These are phyloP conservation scores for Hofmannophila pseudospretella DNA, from an alignment of 2,888 invertebrate genomes.

Conservation along the genomic window DNA sequence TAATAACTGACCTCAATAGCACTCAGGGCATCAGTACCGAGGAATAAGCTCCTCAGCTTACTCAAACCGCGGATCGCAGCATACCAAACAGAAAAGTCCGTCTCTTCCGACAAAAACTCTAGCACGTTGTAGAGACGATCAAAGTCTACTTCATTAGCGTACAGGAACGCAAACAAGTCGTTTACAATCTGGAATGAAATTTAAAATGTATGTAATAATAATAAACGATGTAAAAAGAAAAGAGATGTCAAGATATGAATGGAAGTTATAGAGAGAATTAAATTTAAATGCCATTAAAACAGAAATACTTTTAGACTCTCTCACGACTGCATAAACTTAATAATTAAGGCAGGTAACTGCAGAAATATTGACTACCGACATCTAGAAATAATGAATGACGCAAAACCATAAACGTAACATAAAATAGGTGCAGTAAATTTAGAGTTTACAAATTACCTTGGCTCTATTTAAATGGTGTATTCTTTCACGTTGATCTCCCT, in stretches of 20 bases:
- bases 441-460: conserved; percentile 80
- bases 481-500: conserved; percentile 46
- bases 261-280: no score
- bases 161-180: conserved; percentile 84
- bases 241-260: no score
- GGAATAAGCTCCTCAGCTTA: conserved; percentile 48
- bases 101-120: conserved; percentile 81
- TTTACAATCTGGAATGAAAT: conserved; percentile 78
- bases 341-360: no score
- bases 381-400: no score
- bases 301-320: no score
- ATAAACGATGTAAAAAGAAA: no score
- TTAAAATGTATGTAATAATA: background rate
- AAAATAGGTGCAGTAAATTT: no score
- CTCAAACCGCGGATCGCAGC: conserved; percentile 76
- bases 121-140: conserved; percentile 77
- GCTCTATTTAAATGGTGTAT: conserved; percentile 85
- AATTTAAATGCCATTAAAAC: no score
- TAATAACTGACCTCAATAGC: conserved; percentile 52
- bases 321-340: no score
- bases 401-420: no score
- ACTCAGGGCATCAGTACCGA: conserved; percentile 37
- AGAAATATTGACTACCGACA: no score
- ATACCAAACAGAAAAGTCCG: conserved; percentile 86
- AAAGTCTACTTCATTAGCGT: conserved; percentile 79